phyloP scores from a whole-genome alignment of 2,797 vertebrate species.

The Clarias platycephalus region DNA sequence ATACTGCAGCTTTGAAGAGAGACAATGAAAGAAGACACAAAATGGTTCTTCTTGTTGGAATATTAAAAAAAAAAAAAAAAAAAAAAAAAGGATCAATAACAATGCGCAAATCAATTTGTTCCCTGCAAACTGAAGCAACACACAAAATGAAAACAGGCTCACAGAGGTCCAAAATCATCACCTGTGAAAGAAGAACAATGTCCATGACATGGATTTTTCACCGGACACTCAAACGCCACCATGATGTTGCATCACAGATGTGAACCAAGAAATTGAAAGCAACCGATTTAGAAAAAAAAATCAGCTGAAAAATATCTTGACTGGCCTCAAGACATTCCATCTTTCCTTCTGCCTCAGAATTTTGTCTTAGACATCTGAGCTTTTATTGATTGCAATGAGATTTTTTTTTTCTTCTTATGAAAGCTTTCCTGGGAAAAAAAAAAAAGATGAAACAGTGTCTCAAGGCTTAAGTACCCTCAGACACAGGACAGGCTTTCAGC shows the following conservation, averaged over 20 bases:
- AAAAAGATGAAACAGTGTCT: conserved; percentile 33
- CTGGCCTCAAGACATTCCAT: conserved; percentile 5
- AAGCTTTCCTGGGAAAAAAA: conserved; percentile 15
- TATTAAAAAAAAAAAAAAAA: neutral
- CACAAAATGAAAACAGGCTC: conserved; percentile 1
- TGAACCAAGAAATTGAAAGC: neutral
- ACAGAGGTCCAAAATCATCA: neutral
- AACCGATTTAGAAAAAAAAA: too few species aligned
- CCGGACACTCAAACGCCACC: neutral
- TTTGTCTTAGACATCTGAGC: conserved; percentile 17
- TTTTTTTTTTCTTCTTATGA: neutral
- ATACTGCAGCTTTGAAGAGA: conserved; percentile 5
- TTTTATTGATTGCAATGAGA: conserved; percentile 17
- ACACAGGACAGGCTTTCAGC: conserved; percentile 30
- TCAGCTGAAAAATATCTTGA: neutral
- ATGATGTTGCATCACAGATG: neutral
- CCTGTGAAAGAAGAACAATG: neutral
- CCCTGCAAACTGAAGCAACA: neutral
- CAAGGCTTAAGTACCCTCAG: conserved; percentile 28
- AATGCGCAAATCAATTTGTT: conserved; percentile 27
- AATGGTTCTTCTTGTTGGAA: neutral
- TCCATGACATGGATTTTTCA: neutral
- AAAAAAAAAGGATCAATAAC: neutral
- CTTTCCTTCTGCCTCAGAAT: conserved; percentile 2
- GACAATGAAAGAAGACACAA: neutral